A percentile compares a stretch with the other conserved stretches of the same genome.
Evolutionary conservation across 1,140 invertebrate genomes (phyloP).

Genomic region (Drosophila mauritiana): DNA sequence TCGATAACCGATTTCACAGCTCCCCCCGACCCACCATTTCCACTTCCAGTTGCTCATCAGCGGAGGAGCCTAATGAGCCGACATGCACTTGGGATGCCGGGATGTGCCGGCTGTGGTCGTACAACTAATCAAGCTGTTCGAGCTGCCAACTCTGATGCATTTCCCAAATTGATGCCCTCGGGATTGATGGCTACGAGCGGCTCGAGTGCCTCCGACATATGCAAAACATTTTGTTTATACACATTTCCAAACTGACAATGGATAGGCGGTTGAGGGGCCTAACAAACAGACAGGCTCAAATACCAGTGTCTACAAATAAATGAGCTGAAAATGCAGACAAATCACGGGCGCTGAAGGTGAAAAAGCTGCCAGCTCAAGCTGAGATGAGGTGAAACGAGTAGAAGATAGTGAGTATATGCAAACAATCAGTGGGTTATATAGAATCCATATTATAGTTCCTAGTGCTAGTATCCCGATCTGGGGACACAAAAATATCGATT

Average conservation of each 20-base stretch:
- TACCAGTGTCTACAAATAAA: constrained; percentile 52
- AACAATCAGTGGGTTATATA: background rate
- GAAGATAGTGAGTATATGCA: background rate
- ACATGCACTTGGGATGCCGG: constrained; percentile 65
- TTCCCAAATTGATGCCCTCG: constrained; percentile 70
- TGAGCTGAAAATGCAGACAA: constrained; percentile 74
- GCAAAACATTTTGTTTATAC: constrained; percentile 75
- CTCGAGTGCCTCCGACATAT: constrained; percentile 66
- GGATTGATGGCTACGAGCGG: constrained; percentile 61
- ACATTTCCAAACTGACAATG: constrained; percentile 33
- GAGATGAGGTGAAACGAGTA: background rate
- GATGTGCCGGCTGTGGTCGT: constrained; percentile 29
- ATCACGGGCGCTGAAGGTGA: constrained; percentile 65
- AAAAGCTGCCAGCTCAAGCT: constrained; percentile 49
- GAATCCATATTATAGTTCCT: background rate
- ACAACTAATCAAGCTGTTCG: constrained; percentile 79
- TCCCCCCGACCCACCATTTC: background rate
- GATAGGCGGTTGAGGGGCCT: constrained; percentile 13
- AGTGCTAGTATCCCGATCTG: too few species aligned
- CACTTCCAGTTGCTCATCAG: constrained; percentile 49
- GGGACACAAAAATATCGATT: too few species aligned
- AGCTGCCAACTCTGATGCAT: constrained; percentile 79
- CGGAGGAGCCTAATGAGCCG: constrained; percentile 67
- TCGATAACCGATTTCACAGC: constrained; percentile 71
- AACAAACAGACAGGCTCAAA: background rate